Conservation (phyloP, 2,888 invertebrate species). For the Lithosia quadra region DNA sequence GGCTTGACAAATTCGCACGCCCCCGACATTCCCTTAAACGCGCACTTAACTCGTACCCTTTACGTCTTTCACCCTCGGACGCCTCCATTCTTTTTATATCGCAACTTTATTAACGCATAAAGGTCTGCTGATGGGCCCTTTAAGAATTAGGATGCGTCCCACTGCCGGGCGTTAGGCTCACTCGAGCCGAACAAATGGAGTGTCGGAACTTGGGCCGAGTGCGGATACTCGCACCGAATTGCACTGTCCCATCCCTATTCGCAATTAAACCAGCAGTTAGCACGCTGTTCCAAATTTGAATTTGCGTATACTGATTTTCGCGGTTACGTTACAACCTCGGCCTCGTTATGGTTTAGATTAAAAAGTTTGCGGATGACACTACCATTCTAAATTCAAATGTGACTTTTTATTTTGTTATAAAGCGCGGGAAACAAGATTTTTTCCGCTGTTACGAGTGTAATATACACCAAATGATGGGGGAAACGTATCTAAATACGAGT, state of each 20-base stretch:
- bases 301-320: conserved; percentile 62
- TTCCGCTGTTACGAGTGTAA: conserved; percentile 80
- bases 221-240: conserved; percentile 59
- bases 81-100: conserved; percentile 86
- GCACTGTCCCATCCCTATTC: conserved; percentile 68
- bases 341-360: conserved; percentile 52
- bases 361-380: conserved; percentile 38
- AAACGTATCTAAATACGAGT: conserved; percentile 72
- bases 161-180: conserved; percentile 71
- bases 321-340: conserved; percentile 49
- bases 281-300: conserved; percentile 77
- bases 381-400: conserved; percentile 19
- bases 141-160: conserved; percentile 86
- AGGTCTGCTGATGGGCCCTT: conserved; percentile 85
- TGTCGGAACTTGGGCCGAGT: conserved; percentile 70
- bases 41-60: conserved; percentile 85
- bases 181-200: conserved; percentile 83
- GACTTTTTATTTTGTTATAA: conserved; percentile 22
- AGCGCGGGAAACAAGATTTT: conserved; percentile 35
- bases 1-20: conserved; percentile 86
- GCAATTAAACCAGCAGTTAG: conserved; percentile 79
- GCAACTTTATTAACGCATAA: conserved; percentile 87
- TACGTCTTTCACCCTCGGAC: conserved; percentile 84
- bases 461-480: conserved; percentile 78
- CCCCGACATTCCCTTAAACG: conserved; percentile 85